A percentile compares a stretch with the other conserved stretches of the same genome.
These are phyloP conservation scores for Lysiphlebus fabarum DNA, from an alignment of 1,140 invertebrate genomes.

Conservation along the genomic window DNA sequence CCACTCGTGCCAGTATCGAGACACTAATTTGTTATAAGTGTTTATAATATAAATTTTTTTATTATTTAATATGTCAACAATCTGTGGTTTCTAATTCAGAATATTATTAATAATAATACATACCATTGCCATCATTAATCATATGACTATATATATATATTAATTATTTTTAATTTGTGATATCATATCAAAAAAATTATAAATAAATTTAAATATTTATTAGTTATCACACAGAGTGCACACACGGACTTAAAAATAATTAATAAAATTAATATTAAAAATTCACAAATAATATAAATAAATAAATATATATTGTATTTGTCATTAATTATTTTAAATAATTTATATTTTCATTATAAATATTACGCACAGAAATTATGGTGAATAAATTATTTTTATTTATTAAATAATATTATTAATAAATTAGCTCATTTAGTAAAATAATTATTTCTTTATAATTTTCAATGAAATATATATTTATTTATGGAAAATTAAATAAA, in stretches of 20 bases:
- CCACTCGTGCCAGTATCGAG: constrained; percentile 26
- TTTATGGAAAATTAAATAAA: too few species aligned
- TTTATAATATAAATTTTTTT: background rate
- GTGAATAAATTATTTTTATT: too few species aligned
- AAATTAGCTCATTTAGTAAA: too few species aligned
- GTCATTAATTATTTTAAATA: background rate
- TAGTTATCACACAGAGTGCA: constrained; percentile 6
- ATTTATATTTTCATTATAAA: background rate
- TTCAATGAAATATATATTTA: too few species aligned
- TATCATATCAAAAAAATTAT: constrained; percentile 23
- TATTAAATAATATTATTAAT: too few species aligned
- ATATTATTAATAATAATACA: background rate
- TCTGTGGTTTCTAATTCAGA: constrained; percentile 19
- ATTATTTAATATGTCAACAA: background rate
- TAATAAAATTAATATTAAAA: background rate
- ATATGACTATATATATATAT: constrained; percentile 4
- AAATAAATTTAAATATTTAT: constrained; percentile 5
- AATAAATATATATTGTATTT: constrained; percentile 6
- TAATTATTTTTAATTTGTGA: constrained; percentile 13
- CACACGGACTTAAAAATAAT: constrained; percentile 9
- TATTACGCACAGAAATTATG: background rate
- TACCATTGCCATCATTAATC: background rate
- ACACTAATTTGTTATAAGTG: constrained; percentile 3
- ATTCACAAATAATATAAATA: constrained; percentile 7
- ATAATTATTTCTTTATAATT: too few species aligned